Base-by-base conservation (phyloP, 2,888 invertebrate species). In the Panzeria rudis region DNA sequence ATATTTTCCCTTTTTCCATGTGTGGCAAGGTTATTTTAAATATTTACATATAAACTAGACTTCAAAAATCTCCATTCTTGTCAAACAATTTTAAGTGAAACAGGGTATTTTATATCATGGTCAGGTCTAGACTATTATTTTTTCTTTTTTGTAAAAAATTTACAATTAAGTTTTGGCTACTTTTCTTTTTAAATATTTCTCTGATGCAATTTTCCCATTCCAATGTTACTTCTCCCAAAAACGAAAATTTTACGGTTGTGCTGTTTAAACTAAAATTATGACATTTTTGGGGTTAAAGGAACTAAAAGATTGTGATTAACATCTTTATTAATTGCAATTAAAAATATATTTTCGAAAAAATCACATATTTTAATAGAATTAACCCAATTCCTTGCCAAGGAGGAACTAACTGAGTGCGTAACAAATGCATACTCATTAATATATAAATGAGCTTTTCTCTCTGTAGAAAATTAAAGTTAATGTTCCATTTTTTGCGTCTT, bases 311-410 rank as follows among this genome's bases (percentile, higher is more conserved):
- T 59, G 17, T n/a, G 17, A 59, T 59, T 17, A 35, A 29, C 17
- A 68, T 75, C 44, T 69, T 32, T 44, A 54, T 75, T 62, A 52
- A 35, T n/a, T 54, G 35, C 44, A 69, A 81, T 69, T 35, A 54
- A 75, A 81, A 17, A 50, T 61, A 62, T 50, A 64, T 62, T 68
- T 68, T 56, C 15, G 29, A 73, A 56, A 61, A 38, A 23, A 62
- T 73, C 32, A 73, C 73, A 81, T 84, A 64, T 41, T 41, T 47
- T 54, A 62, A 47, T 62, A 13, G 50, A 71, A 78, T 84, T 84
- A 81, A 84, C 84, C 84, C 44, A 84, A 62, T 81, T 84, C 41
- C 17, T 32, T 32, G 1, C 25, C 9, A 62, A 23, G n/a, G 0
- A 50, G 50, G 32, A n/a, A 61, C 25, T 15, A 52, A 79, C 35